Evolutionary conservation across 2,888 invertebrate genomes (phyloP), one percentile per base, ranked within the genome.

Genomic region (Anarsia innoxiella): DNA sequence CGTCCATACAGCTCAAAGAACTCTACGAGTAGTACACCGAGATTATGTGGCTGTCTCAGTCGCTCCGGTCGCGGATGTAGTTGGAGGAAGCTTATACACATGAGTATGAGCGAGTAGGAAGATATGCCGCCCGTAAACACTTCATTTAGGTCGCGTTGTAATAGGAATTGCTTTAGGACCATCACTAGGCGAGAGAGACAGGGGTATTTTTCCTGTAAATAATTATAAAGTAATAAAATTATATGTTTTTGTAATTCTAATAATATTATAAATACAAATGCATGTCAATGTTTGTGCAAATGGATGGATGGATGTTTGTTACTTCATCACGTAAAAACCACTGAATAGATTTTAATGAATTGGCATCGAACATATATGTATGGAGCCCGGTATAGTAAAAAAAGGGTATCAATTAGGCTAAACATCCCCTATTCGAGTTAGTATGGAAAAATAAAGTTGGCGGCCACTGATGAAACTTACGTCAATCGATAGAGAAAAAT

Each of bases 91-190:
- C 96, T 97, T 80, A 99, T 96, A 72, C 96, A 95, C 94, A 99
- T 96, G 52, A 99, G 91, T 74, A 99, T 98, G 56, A 99, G 90
- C 67, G 97, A 96, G 87, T 99, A 99, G 44, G 98, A 99, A 55
- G 97, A 97, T 77, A 99, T 97, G 73, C 99, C 99, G 48, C 99
- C 98, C 48, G 97, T 98, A 87, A 98, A 99, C 63, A 99, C 99
- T 88, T 99, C 99, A 85, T 99, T 99, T 66, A 99, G 90, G 87
- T 98, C 97, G 64, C 99, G 90, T 86, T 99, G 96, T 51, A 97
- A 89, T 50, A 99, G 90, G 87, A 99, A 99, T 88, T 99, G 99
- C 87, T 99, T 99, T 58, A 99, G 88, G 44, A 99, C 96, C 85
- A 99, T 92, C 63, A 99, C 97, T 67, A 99, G 87, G 63, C 97